Evolutionary conservation across 1,140 invertebrate species (phyloP).

Genomic region (Lethocerus indicus): DNA sequence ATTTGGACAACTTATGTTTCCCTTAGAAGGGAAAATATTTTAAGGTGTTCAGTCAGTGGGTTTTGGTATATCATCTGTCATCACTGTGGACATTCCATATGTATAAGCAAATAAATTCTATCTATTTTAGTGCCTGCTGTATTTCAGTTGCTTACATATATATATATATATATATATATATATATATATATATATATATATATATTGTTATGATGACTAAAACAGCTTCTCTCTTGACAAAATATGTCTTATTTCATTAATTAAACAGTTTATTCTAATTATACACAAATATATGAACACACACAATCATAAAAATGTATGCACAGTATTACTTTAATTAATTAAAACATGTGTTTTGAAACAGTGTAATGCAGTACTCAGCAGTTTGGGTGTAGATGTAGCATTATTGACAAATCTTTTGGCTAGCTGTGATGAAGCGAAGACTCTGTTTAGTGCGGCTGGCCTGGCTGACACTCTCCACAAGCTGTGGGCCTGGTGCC

Average conservation of each 20-base stretch:
- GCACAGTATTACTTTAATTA: background rate
- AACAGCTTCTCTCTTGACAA: background rate
- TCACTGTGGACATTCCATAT: background rate
- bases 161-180: too few species aligned
- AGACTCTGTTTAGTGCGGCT: conserved; percentile 23
- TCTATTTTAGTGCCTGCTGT: too few species aligned
- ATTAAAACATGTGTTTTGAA: conserved; percentile 8
- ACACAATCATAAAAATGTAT: background rate
- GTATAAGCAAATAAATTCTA: too few species aligned
- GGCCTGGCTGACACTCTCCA: conserved; percentile 32
- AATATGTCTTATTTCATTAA: background rate
- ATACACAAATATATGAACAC: background rate
- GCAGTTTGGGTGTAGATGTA: conserved; percentile 27
- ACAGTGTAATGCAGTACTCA: conserved; percentile 27
- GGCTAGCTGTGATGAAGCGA: conserved; percentile 23
- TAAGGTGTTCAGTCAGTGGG: background rate
- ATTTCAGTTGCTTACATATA: too few species aligned
- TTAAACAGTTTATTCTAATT: background rate
- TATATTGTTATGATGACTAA: too few species aligned
- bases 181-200: too few species aligned
- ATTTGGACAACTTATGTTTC: background rate
- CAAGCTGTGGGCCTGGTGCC: conserved; percentile 35
- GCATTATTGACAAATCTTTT: conserved; percentile 33
- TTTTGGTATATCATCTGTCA: background rate
- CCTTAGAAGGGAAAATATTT: background rate